phyloP scores from a whole-genome alignment of 2,113 vertebrate genomes.

The Galeopterus variegatus region DNA sequence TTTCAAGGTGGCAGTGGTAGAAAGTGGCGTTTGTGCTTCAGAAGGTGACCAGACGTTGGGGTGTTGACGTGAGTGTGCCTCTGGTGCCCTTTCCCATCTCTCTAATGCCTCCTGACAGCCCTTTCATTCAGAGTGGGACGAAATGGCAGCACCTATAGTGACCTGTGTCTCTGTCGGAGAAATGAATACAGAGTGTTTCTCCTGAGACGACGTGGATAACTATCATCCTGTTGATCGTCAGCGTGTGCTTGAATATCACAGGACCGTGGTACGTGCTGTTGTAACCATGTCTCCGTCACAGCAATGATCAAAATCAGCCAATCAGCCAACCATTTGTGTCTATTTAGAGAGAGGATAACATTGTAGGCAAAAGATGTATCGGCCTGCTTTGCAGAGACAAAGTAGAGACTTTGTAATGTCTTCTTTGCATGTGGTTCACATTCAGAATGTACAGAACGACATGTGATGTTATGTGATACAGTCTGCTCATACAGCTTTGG shows the following conservation, averaged over 20 bases:
- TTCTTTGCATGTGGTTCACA: not conserved
- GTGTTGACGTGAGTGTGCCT: not conserved
- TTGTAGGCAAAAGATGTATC: not conserved
- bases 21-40: not conserved
- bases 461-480: rapidly evolving
- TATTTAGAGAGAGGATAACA: slow-evolving; percentile 60
- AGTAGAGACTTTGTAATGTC: not conserved
- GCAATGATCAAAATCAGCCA: slow-evolving; percentile 63
- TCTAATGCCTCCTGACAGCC: slow-evolving; percentile 67
- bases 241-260: slow-evolving; percentile 5
- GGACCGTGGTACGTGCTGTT: not conserved
- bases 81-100: slow-evolving; percentile 1
- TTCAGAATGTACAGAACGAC: not conserved
- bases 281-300: not conserved
- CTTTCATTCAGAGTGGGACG: slow-evolving; percentile 66
- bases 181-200: not conserved
- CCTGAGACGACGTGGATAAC: not conserved
- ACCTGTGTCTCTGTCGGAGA: slow-evolving; percentile 58
- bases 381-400: not conserved
- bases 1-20: not conserved
- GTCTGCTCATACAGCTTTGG: not conserved
- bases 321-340: slow-evolving; percentile 26
- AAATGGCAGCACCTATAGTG: slow-evolving; percentile 57
- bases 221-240: slow-evolving; percentile 52
- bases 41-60: not conserved